Percentiles rank a stretch among this genome's conserved stretches.
phyloP scores from a whole-genome alignment of 2,888 invertebrate genomes.

The Lacanobia oleracea region DNA sequence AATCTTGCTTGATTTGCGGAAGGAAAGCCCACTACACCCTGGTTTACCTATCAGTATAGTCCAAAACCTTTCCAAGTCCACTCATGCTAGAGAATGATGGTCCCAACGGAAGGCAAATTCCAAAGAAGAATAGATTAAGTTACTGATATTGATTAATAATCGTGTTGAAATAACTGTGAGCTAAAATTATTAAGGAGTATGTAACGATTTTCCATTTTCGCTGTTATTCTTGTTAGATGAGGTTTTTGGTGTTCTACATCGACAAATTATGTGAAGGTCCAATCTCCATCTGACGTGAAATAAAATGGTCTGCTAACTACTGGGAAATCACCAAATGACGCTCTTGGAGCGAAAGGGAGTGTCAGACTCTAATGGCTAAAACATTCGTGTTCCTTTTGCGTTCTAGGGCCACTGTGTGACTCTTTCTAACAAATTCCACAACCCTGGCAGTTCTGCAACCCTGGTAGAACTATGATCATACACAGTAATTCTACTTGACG shows the following conservation, averaged over 20 bases:
- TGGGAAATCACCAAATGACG: too few species aligned
- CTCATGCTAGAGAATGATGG: not conserved
- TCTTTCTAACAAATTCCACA: too few species aligned
- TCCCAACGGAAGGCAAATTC: not conserved
- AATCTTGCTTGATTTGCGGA: not conserved
- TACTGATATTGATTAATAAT: not conserved
- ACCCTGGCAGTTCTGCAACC: too few species aligned
- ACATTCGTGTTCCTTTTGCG: too few species aligned
- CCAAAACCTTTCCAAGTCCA: not conserved
- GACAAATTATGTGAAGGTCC: not conserved
- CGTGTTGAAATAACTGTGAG: too few species aligned
- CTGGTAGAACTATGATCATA: too few species aligned
- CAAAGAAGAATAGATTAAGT: not conserved
- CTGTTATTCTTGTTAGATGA: too few species aligned
- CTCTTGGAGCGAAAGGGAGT: too few species aligned
- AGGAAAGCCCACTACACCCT: not conserved
- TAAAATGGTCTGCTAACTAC: not conserved
- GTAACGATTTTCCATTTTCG: not conserved
- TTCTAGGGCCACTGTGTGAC: too few species aligned
- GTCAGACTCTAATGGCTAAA: too few species aligned
- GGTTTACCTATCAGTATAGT: too few species aligned
- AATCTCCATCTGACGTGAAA: not conserved
- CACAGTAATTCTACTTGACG: not conserved
- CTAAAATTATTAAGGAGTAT: not conserved
- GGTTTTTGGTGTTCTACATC: not conserved